A percentile compares a stretch with the other conserved stretches of the same genome.
Evolutionary conservation across 1,140 invertebrate genomes (phyloP).

Genomic region (fruit fly (Drosophila melanogaster)): DNA sequence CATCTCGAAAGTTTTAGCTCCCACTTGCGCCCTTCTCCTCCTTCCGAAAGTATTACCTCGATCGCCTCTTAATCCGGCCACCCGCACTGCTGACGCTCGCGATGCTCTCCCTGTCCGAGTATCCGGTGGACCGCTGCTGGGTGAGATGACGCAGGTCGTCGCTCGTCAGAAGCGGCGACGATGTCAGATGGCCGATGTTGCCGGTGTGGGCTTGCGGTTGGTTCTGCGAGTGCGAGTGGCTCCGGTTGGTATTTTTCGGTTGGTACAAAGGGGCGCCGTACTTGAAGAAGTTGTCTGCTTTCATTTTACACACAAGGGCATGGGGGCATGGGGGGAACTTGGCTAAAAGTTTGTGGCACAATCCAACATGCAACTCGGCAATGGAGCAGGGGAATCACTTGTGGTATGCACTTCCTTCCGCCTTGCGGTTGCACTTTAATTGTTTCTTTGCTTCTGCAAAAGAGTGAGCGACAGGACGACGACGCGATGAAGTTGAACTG

Average conservation of each 20-base stretch:
- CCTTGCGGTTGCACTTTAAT: slow-evolving; percentile 72
- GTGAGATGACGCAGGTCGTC: slow-evolving; percentile 65
- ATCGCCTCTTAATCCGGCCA: slow-evolving; percentile 61
- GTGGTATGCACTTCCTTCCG: slow-evolving; percentile 78
- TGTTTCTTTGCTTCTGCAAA: slow-evolving; percentile 68
- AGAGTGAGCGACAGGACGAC: slow-evolving; percentile 50
- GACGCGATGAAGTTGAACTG: slow-evolving; percentile 74
- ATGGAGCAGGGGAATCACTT: slow-evolving; percentile 44
- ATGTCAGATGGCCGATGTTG: slow-evolving; percentile 43
- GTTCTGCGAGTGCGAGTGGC: slow-evolving; percentile 57
- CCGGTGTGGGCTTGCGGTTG: slow-evolving; percentile 59
- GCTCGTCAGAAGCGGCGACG: slow-evolving; percentile 53
- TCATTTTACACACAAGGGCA: slow-evolving; percentile 68
- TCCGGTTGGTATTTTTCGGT: slow-evolving; percentile 61
- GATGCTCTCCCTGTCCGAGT: slow-evolving; percentile 72
- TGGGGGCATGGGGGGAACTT: slow-evolving; percentile 8
- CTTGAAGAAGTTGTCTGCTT: slow-evolving; percentile 80
- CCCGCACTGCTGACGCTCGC: slow-evolving; percentile 65
- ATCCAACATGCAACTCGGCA: slow-evolving; percentile 65
- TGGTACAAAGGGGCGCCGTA: slow-evolving; percentile 76
- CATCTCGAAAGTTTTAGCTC: slow-evolving; percentile 11
- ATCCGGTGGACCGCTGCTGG: slow-evolving; percentile 41
- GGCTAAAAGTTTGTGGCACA: slow-evolving; percentile 57
- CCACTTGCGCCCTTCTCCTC: not conserved
- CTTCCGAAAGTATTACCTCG: slow-evolving; percentile 44